A percentile compares a stretch with the other conserved stretches of the same genome.
These are phyloP conservation scores for Yponomeuta evonymella DNA, from an alignment of 2,888 invertebrate genomes.

Conservation along the genomic window DNA sequence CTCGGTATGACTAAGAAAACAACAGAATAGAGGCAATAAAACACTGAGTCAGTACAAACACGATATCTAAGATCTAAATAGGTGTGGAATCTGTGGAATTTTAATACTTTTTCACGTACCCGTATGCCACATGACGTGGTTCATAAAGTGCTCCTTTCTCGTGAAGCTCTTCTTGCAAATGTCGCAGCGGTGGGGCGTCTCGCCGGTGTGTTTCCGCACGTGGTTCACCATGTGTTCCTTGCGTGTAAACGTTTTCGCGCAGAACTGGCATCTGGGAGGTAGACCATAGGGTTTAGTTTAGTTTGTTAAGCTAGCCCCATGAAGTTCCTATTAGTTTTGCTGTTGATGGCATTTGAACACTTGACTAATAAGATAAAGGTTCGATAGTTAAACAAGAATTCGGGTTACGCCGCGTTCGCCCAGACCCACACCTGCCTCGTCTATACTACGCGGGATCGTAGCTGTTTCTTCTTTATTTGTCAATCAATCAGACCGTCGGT, in stretches of 20 bases:
- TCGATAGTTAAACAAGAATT: too few relatives aligned
- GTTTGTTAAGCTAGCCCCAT: neutral
- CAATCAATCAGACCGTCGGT: too few relatives aligned
- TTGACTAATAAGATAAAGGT: too few relatives aligned
- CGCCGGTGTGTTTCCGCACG: constrained; percentile 84
- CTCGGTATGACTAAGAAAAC: too few relatives aligned
- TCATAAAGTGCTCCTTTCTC: constrained; percentile 86
- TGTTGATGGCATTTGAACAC: too few relatives aligned
- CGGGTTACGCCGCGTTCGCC: too few relatives aligned
- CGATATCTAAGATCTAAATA: neutral
- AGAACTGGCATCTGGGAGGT: constrained; percentile 79
- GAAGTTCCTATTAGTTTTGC: too few relatives aligned
- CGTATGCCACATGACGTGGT: constrained; percentile 88
- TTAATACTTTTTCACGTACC: constrained; percentile 43
- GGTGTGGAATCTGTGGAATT: neutral
- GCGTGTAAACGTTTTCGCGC: constrained; percentile 84
- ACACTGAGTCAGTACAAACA: too few relatives aligned
- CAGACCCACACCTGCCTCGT: too few relatives aligned
- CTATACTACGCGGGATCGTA: too few relatives aligned
- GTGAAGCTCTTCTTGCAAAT: constrained; percentile 88
- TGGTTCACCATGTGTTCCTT: constrained; percentile 89
- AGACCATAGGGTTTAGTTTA: neutral
- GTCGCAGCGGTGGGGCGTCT: constrained; percentile 85
- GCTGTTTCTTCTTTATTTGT: too few relatives aligned
- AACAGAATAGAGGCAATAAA: too few relatives aligned